Conservation (phyloP, 37 sponge, comb jelly and placozoan genomes). For the Chondrilla cf. caribensis region DNA sequence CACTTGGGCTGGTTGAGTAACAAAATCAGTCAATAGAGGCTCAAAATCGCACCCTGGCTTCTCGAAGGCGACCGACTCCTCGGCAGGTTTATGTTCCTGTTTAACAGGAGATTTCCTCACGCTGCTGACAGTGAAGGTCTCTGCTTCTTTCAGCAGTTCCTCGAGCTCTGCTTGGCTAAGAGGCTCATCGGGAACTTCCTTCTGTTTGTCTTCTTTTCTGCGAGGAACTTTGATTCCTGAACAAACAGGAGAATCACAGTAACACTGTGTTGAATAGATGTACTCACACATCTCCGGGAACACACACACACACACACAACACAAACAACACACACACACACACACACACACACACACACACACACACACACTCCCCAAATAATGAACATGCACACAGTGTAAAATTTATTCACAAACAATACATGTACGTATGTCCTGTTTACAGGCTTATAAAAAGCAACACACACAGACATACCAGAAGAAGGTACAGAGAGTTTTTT, state of each 20-base stretch:
- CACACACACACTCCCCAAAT: not conserved
- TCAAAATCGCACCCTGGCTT: no score
- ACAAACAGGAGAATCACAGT: not conserved
- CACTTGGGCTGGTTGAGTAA: no score
- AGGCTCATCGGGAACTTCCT: not conserved
- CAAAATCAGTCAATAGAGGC: no score
- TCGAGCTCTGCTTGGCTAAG: not conserved
- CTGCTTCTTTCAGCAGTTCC: not conserved
- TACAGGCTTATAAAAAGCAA: no score
- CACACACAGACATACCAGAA: no score
- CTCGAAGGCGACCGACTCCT: no score
- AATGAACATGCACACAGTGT: no score
- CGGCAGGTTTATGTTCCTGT: no score
- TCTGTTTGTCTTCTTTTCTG: not conserved
- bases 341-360: slow-evolving; percentile 22
- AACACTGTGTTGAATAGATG: not conserved
- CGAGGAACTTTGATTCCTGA: not conserved
- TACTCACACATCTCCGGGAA: not conserved
- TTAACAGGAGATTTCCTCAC: no score
- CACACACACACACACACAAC: slow-evolving; percentile 22
- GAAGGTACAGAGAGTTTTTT: not conserved
- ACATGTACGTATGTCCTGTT: no score
- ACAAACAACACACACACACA: slow-evolving; percentile 19
- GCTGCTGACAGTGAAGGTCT: not conserved
- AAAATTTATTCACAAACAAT: no score